Conservation (phyloP, 2,113 vertebrate genomes). For the Ictalurus furcatus region DNA sequence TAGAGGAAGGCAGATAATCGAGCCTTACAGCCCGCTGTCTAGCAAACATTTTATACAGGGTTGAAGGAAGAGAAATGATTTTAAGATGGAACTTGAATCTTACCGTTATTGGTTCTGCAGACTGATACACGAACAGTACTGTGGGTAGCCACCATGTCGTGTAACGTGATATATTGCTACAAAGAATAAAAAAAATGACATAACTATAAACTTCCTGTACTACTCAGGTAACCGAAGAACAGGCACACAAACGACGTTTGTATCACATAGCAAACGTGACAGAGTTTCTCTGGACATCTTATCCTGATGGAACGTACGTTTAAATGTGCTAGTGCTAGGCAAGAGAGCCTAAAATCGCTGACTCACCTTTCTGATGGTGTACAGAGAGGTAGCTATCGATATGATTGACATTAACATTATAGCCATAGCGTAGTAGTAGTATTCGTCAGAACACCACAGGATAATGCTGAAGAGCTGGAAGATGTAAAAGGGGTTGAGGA, state of each 20-base stretch:
- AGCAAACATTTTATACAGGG: not conserved
- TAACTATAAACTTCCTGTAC: not conserved
- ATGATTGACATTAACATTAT: slow-evolving; percentile 96
- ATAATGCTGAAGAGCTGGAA: slow-evolving; percentile 99
- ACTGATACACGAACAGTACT: slow-evolving; percentile 93
- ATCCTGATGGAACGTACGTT: no score
- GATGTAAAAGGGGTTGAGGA: slow-evolving; percentile 99
- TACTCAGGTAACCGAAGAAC: not conserved
- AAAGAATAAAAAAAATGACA: slow-evolving; percentile 26
- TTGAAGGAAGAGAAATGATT: not conserved
- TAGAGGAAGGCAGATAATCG: no score
- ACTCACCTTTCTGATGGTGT: slow-evolving; percentile 95
- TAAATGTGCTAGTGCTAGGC: not conserved
- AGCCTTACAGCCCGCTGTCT: no score
- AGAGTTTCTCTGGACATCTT: not conserved
- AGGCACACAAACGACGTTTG: not conserved
- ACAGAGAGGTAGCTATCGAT: slow-evolving; percentile 94
- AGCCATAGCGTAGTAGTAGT: slow-evolving; percentile 94
- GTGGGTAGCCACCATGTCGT: slow-evolving; percentile 96
- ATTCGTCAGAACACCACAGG: slow-evolving; percentile 91
- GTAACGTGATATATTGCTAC: slow-evolving; percentile 96
- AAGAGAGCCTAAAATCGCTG: no score
- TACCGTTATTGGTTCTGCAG: slow-evolving; percentile 88
- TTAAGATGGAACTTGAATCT: slow-evolving; percentile 30
- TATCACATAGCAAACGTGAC: not conserved